These are phyloP conservation scores for Campoletis raptor DNA, from an alignment of 2,888 invertebrate species.

Conservation along the genomic window DNA sequence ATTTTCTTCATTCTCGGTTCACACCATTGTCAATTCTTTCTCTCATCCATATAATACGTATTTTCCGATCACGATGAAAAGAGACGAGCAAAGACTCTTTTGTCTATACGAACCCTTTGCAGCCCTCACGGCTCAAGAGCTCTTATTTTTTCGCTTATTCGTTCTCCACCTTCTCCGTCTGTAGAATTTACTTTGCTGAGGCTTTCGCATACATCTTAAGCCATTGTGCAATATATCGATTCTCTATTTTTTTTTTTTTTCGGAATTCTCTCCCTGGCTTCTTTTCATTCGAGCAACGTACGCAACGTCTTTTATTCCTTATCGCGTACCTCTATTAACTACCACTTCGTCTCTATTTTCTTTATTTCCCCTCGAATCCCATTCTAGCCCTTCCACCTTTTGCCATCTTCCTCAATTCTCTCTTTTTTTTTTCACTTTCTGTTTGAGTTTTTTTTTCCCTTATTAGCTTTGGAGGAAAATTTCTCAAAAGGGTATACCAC, in stretches of 20 bases:
- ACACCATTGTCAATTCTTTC: constrained; percentile 12
- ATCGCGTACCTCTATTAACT: constrained; percentile 5
- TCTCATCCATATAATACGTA: not conserved
- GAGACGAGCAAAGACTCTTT: constrained; percentile 1
- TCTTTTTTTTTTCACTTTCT: not conserved
- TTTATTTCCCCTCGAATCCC: constrained; percentile 15
- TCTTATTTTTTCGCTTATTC: constrained; percentile 34
- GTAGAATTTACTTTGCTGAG: not conserved
- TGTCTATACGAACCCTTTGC: not conserved
- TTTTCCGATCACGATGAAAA: constrained; percentile 12
- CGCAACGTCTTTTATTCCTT: not conserved
- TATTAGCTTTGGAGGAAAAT: constrained; percentile 10
- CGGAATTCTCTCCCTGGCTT: not conserved
- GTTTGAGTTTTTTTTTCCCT: not conserved
- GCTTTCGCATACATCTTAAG: not conserved
- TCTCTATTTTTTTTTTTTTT: constrained; percentile 8
- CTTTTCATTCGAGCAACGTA: not conserved
- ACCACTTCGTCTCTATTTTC: not conserved
- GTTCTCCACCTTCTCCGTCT: constrained; percentile 4
- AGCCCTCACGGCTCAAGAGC: constrained; percentile 3
- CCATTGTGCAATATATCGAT: constrained; percentile 36
- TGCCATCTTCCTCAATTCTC: not conserved
- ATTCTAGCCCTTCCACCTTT: not conserved
- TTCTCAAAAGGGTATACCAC: constrained; percentile 1
- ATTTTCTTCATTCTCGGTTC: not conserved